A percentile compares a stretch with the other conserved stretches of the same genome.
These are phyloP conservation scores for Ctenodactylus gundi DNA, from an alignment of 2,113 vertebrate species.

Conservation along the genomic window DNA sequence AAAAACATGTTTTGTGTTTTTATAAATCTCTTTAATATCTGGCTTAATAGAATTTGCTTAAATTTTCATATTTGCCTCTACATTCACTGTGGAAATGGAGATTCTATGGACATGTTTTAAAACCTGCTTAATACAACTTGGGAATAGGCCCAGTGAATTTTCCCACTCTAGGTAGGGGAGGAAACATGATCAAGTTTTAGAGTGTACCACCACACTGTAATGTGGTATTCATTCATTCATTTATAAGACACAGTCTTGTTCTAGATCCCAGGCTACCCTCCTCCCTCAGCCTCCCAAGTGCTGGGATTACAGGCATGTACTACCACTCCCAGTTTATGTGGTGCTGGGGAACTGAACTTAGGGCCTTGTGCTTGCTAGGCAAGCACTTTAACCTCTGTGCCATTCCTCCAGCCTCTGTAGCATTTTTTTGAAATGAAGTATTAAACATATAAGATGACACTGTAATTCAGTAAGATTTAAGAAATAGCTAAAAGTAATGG, in stretches of 20 bases:
- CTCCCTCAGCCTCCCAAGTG: no score
- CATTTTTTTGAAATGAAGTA: conserved; percentile 13
- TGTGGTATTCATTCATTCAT: no score
- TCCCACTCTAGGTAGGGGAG: background rate
- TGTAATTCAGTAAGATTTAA: background rate
- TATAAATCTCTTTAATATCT: conserved; percentile 25
- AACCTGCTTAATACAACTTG: background rate
- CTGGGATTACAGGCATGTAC: no score
- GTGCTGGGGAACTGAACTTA: no score
- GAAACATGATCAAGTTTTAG: background rate
- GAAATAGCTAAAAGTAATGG: conserved; percentile 10
- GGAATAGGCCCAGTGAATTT: background rate
- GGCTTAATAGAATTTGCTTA: background rate
- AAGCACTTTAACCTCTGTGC: no score
- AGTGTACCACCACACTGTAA: background rate
- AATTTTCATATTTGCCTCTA: background rate
- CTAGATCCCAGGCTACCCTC: no score
- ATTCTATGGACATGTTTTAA: background rate
- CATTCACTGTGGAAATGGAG: conserved; percentile 3
- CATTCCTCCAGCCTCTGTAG: no score
- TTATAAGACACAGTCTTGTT: no score
- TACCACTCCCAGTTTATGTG: no score
- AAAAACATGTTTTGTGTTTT: background rate
- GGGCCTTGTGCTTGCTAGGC: no score
- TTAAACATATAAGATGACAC: background rate